A percentile compares a stretch with the other conserved stretches of the same genome.
Conservation (phyloP, 1,140 invertebrate genomes). For the Idris sp. region DNA sequence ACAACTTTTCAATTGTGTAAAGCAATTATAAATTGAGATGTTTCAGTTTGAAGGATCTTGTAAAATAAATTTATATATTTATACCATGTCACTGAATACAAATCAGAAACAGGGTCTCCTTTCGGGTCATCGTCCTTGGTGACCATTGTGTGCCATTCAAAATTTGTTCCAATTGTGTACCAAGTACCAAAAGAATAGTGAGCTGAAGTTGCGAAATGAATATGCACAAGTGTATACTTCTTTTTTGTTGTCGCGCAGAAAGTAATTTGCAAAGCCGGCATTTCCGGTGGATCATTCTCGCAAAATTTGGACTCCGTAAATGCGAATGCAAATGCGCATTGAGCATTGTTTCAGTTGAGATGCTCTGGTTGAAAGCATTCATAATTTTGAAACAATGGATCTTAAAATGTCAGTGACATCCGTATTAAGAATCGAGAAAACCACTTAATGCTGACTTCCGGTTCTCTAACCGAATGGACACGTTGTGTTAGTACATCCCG, state of each 20-base stretch:
- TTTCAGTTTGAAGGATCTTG: no score
- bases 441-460: conserved; percentile 62
- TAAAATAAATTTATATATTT: no score
- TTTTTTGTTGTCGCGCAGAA: conserved; percentile 62
- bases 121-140: conserved; percentile 20
- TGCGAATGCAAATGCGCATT: conserved; percentile 66
- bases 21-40: no score
- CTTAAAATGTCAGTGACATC: conserved; percentile 60
- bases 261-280: conserved; percentile 64
- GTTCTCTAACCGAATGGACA: conserved; percentile 39
- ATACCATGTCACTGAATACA: conserved; percentile 6
- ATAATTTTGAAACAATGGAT: conserved; percentile 61
- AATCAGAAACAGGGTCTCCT: conserved; percentile 8
- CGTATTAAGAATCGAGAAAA: conserved; percentile 65
- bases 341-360: conserved; percentile 63
- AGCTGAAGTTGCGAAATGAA: conserved; percentile 45
- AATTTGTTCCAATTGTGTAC: conserved; percentile 37
- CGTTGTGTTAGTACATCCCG: conserved; percentile 28
- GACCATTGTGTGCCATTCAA: conserved; percentile 31
- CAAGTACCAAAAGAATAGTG: conserved; percentile 32
- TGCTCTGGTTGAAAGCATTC: conserved; percentile 38
- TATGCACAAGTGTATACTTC: conserved; percentile 46
- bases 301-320: conserved; percentile 56
- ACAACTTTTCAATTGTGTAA: no score
- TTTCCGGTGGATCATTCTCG: conserved; percentile 58